Percentiles rank a stretch among this genome's conserved stretches.
Evolutionary conservation across 2,113 vertebrate genomes (phyloP).

Genomic region (Sceloporus undulatus): DNA sequence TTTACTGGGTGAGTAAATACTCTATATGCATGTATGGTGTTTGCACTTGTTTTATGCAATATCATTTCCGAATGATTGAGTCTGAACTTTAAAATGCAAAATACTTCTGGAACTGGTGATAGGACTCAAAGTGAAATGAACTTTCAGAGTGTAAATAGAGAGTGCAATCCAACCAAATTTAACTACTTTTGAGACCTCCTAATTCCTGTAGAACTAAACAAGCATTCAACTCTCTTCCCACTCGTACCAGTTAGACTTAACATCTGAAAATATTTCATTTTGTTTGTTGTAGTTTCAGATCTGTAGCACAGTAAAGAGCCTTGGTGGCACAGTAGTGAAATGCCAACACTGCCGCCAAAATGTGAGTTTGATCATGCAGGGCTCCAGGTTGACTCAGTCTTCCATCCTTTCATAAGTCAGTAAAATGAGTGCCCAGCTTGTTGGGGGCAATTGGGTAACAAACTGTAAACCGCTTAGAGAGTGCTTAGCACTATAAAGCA

Average conservation of each 20-base stretch:
- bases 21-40: not conserved
- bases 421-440: too few species aligned
- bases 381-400: too few species aligned
- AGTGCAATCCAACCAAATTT: not conserved
- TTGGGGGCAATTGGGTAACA: too few species aligned
- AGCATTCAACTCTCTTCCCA: not conserved
- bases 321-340: too few species aligned
- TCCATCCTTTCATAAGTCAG: too few species aligned
- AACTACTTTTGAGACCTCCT: not conserved
- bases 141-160: not conserved
- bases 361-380: too few species aligned
- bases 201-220: not conserved
- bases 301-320: too few species aligned
- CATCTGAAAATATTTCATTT: too few species aligned
- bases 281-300: too few species aligned
- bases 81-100: not conserved
- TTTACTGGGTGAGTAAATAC: slow-evolving; percentile 1
- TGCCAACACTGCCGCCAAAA: too few species aligned
- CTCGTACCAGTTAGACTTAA: not conserved
- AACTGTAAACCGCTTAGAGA: too few species aligned
- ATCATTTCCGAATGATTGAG: slow-evolving; percentile 5
- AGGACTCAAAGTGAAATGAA: not conserved
- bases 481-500: too few species aligned
- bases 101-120: not conserved
- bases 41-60: slow-evolving; percentile 7